phyloP scores from a whole-genome alignment of 2,888 invertebrate genomes.

The Plutella xylostella region DNA sequence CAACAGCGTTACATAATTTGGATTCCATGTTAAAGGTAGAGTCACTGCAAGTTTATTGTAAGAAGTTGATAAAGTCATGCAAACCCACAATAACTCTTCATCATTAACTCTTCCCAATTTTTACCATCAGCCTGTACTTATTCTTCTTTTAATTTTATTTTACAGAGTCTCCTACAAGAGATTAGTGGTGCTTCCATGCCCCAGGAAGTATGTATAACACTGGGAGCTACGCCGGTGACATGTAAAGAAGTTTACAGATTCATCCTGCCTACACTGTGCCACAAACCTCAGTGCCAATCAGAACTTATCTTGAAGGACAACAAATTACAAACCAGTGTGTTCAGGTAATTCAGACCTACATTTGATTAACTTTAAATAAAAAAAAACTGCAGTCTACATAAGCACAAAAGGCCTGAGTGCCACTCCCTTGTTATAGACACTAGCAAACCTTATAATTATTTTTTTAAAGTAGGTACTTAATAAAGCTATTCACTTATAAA shows the following conservation, averaged over 20 bases:
- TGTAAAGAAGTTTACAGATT: conserved; percentile 56
- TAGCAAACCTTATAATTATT: too few species aligned
- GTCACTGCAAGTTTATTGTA: neutral
- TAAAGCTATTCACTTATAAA: too few species aligned
- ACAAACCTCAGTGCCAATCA: conserved; percentile 54
- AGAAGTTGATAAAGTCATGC: too few species aligned
- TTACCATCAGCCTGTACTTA: neutral
- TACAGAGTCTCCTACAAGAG: conserved; percentile 49
- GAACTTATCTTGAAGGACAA: conserved; percentile 47
- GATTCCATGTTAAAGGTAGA: conserved; percentile 55
- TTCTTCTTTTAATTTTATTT: neutral
- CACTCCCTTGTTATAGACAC: too few species aligned
- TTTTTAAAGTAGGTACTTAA: too few species aligned
- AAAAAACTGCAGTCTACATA: too few species aligned
- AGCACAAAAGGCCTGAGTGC: too few species aligned
- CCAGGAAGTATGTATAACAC: conserved; percentile 50
- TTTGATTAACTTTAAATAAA: too few species aligned
- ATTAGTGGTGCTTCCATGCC: conserved; percentile 46
- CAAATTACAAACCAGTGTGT: conserved; percentile 47
- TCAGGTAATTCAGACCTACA: conserved; percentile 38
- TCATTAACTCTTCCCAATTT: neutral
- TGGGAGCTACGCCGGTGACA: conserved; percentile 49
- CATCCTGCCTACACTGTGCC: conserved; percentile 41
- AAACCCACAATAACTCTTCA: too few species aligned
- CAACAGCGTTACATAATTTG: conserved; percentile 50